These are phyloP conservation scores for Oeneis ivallda DNA, from an alignment of 2,888 invertebrate species.

Conservation along the genomic window DNA sequence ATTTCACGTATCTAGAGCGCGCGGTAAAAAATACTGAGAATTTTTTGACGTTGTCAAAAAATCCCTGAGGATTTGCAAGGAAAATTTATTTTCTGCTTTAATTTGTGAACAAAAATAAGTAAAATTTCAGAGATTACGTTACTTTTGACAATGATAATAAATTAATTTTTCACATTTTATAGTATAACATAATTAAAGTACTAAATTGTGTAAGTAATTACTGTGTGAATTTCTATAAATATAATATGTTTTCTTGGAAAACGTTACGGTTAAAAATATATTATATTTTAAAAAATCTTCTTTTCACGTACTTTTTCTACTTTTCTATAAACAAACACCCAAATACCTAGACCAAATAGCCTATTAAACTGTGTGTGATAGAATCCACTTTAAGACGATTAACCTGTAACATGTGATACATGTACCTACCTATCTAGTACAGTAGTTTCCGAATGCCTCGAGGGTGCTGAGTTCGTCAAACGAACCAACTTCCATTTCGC, in stretches of 20 bases:
- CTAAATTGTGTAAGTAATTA: too few relatives aligned
- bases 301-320: too few relatives aligned
- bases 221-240: too few relatives aligned
- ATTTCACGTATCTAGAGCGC: neutral
- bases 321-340: too few relatives aligned
- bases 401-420: conserved; percentile 11
- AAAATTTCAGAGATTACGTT: neutral
- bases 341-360: neutral
- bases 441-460: conserved; percentile 18
- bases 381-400: conserved; percentile 25
- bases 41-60: neutral
- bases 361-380: neutral
- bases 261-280: too few relatives aligned
- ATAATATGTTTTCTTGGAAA: too few relatives aligned
- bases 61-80: neutral
- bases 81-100: neutral
- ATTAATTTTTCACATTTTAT: neutral
- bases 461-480: conserved; percentile 21
- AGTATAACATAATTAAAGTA: neutral
- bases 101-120: neutral
- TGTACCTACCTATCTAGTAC: too few relatives aligned
- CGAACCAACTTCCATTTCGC: conserved; percentile 26
- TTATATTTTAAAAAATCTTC: too few relatives aligned
- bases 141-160: neutral
- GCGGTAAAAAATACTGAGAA: neutral